phyloP scores from a whole-genome alignment of 2,113 vertebrate genomes.

The Myrmecophaga tridactyla region DNA sequence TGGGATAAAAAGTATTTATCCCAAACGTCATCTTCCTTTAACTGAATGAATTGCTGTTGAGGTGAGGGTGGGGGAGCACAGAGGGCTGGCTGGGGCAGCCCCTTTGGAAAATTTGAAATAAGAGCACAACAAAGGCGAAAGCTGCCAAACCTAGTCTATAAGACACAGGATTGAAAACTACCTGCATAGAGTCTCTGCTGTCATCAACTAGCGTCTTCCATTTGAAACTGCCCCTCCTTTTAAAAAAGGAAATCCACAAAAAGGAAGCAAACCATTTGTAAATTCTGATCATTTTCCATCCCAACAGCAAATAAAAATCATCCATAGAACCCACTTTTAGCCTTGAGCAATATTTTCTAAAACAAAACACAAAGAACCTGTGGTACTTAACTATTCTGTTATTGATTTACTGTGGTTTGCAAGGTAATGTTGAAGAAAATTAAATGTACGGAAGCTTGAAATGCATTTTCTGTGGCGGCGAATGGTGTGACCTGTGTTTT shows the following conservation, averaged over 20 bases:
- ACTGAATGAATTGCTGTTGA: neutral
- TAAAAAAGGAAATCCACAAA: neutral
- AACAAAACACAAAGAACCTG: constrained; percentile 48
- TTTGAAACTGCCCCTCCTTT: neutral
- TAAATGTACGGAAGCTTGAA: neutral
- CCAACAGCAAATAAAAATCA: constrained; percentile 45
- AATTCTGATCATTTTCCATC: constrained; percentile 29
- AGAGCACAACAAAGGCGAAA: neutral
- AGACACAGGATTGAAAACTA: neutral
- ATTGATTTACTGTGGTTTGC: constrained; percentile 66
- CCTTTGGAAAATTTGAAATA: constrained; percentile 1
- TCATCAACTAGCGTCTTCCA: neutral
- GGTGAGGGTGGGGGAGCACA: too few species aligned
- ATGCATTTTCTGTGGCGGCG: neutral
- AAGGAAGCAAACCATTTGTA: neutral
- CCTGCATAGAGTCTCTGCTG: neutral
- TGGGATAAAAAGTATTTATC: too few species aligned
- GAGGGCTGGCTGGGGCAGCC: neutral
- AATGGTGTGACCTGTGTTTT: neutral
- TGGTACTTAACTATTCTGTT: constrained; percentile 61
- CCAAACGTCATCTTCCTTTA: neutral
- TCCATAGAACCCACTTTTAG: constrained; percentile 37
- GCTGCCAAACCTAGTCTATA: neutral
- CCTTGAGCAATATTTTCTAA: constrained; percentile 51
- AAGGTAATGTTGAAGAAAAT: constrained; percentile 64